phyloP scores from a whole-genome alignment of 2,113 vertebrate genomes.

The Myiopsitta monachus region DNA sequence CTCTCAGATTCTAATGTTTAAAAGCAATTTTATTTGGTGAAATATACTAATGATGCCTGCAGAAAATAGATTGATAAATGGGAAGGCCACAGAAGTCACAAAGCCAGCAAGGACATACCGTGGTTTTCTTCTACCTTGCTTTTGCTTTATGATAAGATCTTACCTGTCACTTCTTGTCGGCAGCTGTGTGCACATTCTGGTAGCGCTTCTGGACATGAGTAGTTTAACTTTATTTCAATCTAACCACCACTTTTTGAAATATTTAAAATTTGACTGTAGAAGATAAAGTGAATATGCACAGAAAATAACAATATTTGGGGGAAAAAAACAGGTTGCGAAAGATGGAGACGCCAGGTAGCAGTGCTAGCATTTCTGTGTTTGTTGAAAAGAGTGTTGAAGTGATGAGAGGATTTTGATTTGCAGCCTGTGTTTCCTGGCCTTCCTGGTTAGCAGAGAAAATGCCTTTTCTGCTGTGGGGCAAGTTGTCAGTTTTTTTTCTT shows the following conservation, averaged over 20 bases:
- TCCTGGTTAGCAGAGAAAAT: not conserved
- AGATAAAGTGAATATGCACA: not conserved
- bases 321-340: not conserved
- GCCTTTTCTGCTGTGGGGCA: not conserved
- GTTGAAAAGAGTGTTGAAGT: not conserved
- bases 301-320: not conserved
- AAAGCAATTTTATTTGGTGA: not conserved
- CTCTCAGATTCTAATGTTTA: not conserved
- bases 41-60: not conserved
- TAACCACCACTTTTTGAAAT: not conserved
- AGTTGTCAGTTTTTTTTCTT: not conserved
- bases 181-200: not conserved
- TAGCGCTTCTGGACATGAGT: not conserved
- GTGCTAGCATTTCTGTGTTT: not conserved
- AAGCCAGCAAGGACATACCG: not conserved
- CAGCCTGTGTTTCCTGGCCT: not conserved
- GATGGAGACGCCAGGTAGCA: not conserved
- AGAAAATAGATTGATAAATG: not conserved
- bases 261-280: not conserved
- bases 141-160: not conserved
- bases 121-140: not conserved
- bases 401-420: not conserved
- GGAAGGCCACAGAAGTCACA: not conserved
- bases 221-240: not conserved
- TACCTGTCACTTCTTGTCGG: not conserved